These are phyloP conservation scores for Bos javanicus DNA, from an alignment of 2,113 vertebrate species.

Conservation along the genomic window DNA sequence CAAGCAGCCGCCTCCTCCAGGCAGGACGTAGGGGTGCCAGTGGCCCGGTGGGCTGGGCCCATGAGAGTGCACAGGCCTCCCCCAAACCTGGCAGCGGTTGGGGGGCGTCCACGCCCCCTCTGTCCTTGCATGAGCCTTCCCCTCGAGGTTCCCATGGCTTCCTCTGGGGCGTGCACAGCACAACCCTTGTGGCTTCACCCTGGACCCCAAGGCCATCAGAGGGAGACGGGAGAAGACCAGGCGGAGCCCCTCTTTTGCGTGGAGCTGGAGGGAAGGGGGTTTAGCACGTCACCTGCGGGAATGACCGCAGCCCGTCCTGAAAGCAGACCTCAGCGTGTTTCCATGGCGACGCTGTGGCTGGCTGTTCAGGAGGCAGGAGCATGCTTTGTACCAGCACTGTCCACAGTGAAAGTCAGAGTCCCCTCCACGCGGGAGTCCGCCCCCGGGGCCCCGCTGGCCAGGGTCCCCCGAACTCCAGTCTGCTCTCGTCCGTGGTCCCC, in stretches of 20 bases:
- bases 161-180: fast-evolving
- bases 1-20: not conserved
- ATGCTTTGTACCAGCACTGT: not conserved
- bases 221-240: not conserved
- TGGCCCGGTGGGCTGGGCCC: not conserved
- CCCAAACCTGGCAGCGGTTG: too few relatives aligned
- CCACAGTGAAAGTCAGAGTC: not conserved
- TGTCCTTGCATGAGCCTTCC: not conserved
- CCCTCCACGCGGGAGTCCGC: fast-evolving
- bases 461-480: not conserved
- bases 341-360: not conserved
- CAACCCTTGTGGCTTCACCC: fast-evolving
- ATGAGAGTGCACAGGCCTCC: not conserved
- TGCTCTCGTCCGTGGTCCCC: fast-evolving
- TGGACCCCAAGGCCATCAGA: too few relatives aligned
- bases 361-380: not conserved
- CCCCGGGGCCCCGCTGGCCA: not conserved
- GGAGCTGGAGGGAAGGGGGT: not conserved
- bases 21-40: not conserved
- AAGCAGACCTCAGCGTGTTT: not conserved
- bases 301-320: not conserved
- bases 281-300: not conserved
- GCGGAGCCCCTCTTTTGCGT: not conserved
- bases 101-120: fast-evolving
- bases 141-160: fast-evolving